Percentiles rank a stretch among this genome's conserved stretches.
These are phyloP conservation scores for Australoheros facetus DNA, from an alignment of 2,797 vertebrate species.

Conservation along the genomic window DNA sequence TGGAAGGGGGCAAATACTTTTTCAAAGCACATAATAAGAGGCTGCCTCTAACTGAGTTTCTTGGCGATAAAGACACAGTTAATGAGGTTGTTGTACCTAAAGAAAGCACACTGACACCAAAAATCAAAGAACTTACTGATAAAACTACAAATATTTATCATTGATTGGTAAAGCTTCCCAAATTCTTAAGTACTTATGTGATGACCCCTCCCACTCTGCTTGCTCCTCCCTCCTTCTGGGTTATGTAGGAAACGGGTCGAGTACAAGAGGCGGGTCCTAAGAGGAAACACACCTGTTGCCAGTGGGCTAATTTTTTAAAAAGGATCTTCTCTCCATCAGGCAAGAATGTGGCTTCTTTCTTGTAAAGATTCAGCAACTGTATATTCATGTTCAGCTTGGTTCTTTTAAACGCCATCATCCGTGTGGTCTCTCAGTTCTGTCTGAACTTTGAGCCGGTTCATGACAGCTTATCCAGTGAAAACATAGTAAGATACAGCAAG, in stretches of 20 bases:
- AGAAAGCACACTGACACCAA: no score
- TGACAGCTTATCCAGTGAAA: no score
- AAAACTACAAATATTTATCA: neutral
- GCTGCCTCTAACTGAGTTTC: neutral
- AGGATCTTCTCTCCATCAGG: neutral
- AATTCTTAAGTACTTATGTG: neutral
- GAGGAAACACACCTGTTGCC: neutral
- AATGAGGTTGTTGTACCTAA: neutral
- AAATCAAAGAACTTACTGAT: neutral
- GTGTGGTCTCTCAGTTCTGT: neutral
- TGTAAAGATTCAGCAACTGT: neutral
- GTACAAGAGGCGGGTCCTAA: neutral
- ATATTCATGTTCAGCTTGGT: neutral
- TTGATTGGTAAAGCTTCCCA: neutral
- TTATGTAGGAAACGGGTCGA: neutral
- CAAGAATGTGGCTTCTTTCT: neutral
- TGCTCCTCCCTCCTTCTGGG: neutral
- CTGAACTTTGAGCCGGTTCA: neutral
- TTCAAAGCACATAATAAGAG: no score
- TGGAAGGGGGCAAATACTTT: no score
- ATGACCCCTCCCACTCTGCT: neutral
- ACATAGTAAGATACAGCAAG: neutral
- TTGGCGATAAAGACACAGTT: neutral
- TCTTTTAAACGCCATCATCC: neutral
- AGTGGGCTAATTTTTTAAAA: neutral